phyloP scores from a whole-genome alignment of 2,888 invertebrate genomes.

The Netelia melanura region DNA sequence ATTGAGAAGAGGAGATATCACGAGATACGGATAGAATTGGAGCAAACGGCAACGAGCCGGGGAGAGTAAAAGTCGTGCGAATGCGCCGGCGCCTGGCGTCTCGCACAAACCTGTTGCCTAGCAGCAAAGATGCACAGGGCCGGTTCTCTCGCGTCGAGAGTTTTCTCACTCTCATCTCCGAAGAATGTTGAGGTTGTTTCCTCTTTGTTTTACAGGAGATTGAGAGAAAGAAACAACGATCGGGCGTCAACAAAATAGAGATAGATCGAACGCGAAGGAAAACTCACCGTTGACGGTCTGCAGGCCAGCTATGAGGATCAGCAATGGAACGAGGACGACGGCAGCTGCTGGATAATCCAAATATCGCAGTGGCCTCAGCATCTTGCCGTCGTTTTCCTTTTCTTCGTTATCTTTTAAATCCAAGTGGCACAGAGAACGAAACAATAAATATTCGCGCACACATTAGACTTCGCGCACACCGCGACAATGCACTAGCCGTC shows the following conservation, averaged over 20 bases:
- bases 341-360: conserved; percentile 81
- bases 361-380: conserved; percentile 80
- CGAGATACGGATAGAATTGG: not conserved
- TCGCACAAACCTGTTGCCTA: conserved; percentile 82
- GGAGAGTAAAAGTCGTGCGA: conserved; percentile 61
- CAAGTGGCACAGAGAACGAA: conserved; percentile 63
- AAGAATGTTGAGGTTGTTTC: conserved; percentile 21
- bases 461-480: conserved; percentile 81
- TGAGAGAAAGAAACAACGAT: not conserved
- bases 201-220: not conserved
- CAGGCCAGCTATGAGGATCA: conserved; percentile 62
- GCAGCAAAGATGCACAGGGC: conserved; percentile 71
- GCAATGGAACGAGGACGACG: conserved; percentile 70
- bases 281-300: conserved; percentile 70
- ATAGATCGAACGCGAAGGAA: conserved; percentile 24
- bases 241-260: not conserved
- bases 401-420: conserved; percentile 73
- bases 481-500: conserved; percentile 72
- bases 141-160: conserved; percentile 3
- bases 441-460: conserved; percentile 78
- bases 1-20: not conserved
- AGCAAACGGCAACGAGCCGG: conserved; percentile 45
- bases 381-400: conserved; percentile 77
- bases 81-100: conserved; percentile 81
- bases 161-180: conserved; percentile 39